Evolutionary conservation across 2,888 invertebrate genomes (phyloP), one percentile per base, ranked within the genome.

Genomic region (Eupithecia inturbata): DNA sequence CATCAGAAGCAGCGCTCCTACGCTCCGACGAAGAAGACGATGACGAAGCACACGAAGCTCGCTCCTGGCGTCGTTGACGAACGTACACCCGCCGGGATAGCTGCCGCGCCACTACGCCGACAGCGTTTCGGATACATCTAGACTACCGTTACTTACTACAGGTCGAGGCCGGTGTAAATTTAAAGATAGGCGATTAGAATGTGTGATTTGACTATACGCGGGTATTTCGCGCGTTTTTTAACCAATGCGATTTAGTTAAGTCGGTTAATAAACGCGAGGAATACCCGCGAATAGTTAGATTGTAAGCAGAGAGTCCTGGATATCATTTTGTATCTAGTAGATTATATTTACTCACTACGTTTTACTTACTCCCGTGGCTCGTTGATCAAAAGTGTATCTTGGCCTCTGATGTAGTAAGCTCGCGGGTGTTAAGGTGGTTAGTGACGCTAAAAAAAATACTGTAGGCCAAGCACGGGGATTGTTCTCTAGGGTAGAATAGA

Each of bases 1-100:
- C 85, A 0, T 88, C 88, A 64, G 92, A 97, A 84, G 92, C 97
- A 1, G 12, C 70, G 71, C 95, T 97, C 28, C 95, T 98, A 16
- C 97, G 98, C 80, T 98, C 98, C 85, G 98, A 98, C 81, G 98
- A 98, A 84, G 98, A 98, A 77, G 98, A 98, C 68, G 98, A 98
- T 64, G 97, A 98, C 19, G 97, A 96, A 67, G 96, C 96, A 78
- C 97, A 97, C 62, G 97, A 97, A 88, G 97, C 97, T 82, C 95
- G 98, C 80, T 97, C 98, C 36, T 98, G 98, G 98, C 95, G 98
- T 79, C 98, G 63, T 33, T 64, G 33, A 33, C 63, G 33, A 62
- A 62, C 6, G 33, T 4, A 12, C 22, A 36, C 63, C 19, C 57
- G 57, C 31, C 62, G 62, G 28, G 60, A 60, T 28, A 6, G 60